Evolutionary conservation across 2,797 vertebrate genomes (phyloP), one percentile per base, ranked within the genome.

Genomic region (Perodicticus potto): DNA sequence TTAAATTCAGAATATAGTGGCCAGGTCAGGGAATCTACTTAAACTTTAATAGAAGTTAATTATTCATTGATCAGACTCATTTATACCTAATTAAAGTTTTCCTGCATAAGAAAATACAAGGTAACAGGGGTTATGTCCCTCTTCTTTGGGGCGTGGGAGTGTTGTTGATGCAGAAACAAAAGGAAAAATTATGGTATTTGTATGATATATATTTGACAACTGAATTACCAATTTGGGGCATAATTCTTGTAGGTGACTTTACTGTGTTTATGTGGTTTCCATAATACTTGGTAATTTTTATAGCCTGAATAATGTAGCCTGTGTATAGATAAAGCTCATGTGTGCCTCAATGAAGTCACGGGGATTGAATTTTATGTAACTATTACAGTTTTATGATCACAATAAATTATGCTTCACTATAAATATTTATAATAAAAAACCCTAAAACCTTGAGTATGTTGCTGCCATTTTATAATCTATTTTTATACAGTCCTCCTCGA

Each of bases 21-120:
- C 97, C 23, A 67, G 98, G 98, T 98, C 97, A 98, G 96, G 96
- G 98, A 97, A 98, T 97, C 98, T 98, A 97, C 98, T 98, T 98
- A 98, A 98, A 98, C 97, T 98, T 98, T 98, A 98, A 98, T 98
- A 90, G 98, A 98, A 98, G 98, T 98, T 98, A 98, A 98, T 98
- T 98, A 98, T 98, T 98, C 98, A 99, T 98, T 98, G 98, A 98
- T 98, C 97, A 98, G 98, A 98, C 98, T 98, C 98, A 98, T 98
- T 98, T 98, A 98, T 93, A 97, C 96, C 98, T 98, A 98, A 98
- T 99, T 98, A 98, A 98, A 98, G 95, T 96, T 97, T 98, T 98
- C 97, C 97, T 96, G 92, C 88, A 78, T 97, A 97, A 93, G 89
- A 97, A 98, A 98, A 97, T 95, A 95, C 97, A 98, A 97, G 80